These are phyloP conservation scores for Oopsacas minuta DNA, from an alignment of 37 sponge, comb jelly and placozoan species.

Conservation along the genomic window DNA sequence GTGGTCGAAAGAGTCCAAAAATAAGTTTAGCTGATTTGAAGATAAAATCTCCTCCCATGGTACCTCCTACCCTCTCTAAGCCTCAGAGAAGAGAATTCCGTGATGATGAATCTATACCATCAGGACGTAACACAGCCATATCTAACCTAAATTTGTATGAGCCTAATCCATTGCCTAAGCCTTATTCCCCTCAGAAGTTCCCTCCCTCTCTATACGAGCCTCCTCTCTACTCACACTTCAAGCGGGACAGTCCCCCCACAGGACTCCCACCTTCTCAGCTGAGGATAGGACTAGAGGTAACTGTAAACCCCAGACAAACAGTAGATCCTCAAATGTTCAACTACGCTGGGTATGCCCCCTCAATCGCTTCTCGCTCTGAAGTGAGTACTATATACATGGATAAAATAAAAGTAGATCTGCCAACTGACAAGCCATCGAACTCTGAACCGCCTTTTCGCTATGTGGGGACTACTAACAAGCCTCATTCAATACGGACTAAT, in stretches of 20 bases:
- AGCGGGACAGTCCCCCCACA: neutral
- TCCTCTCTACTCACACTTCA: neutral
- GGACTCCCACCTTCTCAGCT: neutral
- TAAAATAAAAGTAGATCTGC: neutral
- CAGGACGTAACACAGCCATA: neutral
- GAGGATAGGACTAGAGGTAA: neutral
- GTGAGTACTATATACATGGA: slow-evolving; percentile 8
- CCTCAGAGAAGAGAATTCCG: slow-evolving; percentile 3
- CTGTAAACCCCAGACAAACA: neutral
- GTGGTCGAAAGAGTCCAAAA: neutral
- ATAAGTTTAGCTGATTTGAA: neutral
- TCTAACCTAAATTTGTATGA: neutral
- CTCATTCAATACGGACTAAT: neutral
- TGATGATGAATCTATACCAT: neutral
- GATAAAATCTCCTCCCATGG: neutral
- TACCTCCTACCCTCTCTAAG: neutral
- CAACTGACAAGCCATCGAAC: neutral
- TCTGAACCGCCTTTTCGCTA: neutral
- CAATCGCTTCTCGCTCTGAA: slow-evolving; percentile 2
- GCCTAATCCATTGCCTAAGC: neutral
- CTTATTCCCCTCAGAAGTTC: neutral
- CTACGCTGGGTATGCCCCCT: neutral
- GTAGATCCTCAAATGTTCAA: neutral
- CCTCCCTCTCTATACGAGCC: neutral
- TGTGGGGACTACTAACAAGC: neutral